Evolutionary conservation across 2,888 invertebrate genomes (phyloP).

Genomic region (Diarsia rubi): DNA sequence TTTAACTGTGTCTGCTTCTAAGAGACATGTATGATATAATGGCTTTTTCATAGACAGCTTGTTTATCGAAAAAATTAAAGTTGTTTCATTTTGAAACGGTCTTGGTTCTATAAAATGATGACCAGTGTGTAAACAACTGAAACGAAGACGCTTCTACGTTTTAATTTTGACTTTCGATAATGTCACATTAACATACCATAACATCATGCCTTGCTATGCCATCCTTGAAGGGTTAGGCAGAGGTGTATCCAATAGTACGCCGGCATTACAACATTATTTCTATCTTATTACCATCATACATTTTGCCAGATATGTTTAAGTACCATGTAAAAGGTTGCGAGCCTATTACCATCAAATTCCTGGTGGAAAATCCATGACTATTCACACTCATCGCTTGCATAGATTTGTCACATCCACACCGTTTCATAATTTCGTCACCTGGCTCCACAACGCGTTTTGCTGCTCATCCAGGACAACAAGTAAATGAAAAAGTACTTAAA

Average conservation of each 20-base stretch:
- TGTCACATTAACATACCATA: background rate
- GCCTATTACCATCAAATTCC: too few relatives aligned
- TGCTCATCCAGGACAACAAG: background rate
- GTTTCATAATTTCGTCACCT: background rate
- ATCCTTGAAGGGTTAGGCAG: too few relatives aligned
- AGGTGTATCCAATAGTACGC: too few relatives aligned
- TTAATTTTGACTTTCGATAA: background rate
- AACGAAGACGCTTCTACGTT: background rate
- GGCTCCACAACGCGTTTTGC: background rate
- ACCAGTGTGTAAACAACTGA: background rate
- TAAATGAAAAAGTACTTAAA: constrained; percentile 59
- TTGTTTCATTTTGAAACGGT: background rate
- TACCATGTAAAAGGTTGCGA: too few relatives aligned
- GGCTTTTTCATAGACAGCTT: background rate
- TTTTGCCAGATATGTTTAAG: too few relatives aligned
- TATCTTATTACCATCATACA: too few relatives aligned
- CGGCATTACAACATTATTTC: too few relatives aligned
- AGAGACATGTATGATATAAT: background rate
- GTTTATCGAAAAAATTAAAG: background rate
- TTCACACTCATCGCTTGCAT: too few relatives aligned
- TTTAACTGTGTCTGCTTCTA: background rate
- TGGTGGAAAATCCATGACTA: too few relatives aligned
- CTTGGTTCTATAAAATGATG: background rate
- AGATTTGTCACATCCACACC: background rate
- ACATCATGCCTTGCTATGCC: too few relatives aligned